A percentile compares a stretch with the other conserved stretches of the same genome.
phyloP scores from a whole-genome alignment of 2,797 vertebrate genomes.

The Catostomus latipinnis region DNA sequence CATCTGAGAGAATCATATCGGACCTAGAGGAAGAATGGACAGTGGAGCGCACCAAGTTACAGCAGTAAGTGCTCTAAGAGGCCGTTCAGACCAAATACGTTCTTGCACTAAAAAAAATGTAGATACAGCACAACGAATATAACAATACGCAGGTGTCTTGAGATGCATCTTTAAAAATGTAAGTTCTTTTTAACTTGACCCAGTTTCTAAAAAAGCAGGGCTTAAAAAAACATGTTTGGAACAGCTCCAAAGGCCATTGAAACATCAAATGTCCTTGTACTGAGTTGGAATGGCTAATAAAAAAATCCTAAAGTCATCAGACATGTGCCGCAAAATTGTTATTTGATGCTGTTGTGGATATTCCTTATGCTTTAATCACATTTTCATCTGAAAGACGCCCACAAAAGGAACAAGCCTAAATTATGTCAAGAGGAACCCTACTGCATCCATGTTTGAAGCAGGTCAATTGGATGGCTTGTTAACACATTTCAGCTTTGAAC shows the following conservation, averaged over 20 bases:
- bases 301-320: no score
- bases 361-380: constrained; percentile 59
- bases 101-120: no score
- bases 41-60: constrained; percentile 67
- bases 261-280: neutral
- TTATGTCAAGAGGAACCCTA: constrained; percentile 44
- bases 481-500: constrained; percentile 72
- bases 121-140: no score
- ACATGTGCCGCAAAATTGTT: constrained; percentile 22
- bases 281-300: no score
- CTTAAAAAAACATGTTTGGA: no score
- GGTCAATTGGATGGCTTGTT: constrained; percentile 67
- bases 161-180: no score
- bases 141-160: no score
- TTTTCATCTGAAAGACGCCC: constrained; percentile 56
- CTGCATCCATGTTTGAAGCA: constrained; percentile 59
- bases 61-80: constrained; percentile 77
- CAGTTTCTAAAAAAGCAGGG: no score
- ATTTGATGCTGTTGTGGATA: constrained; percentile 39
- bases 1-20: constrained; percentile 85
- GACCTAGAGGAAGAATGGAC: constrained; percentile 86
- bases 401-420: constrained; percentile 54
- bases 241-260: constrained; percentile 11
- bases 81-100: no score
- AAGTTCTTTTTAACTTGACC: no score